These are phyloP conservation scores for Tragelaphus scriptus DNA, from an alignment of 2,113 vertebrate species.

Conservation along the genomic window DNA sequence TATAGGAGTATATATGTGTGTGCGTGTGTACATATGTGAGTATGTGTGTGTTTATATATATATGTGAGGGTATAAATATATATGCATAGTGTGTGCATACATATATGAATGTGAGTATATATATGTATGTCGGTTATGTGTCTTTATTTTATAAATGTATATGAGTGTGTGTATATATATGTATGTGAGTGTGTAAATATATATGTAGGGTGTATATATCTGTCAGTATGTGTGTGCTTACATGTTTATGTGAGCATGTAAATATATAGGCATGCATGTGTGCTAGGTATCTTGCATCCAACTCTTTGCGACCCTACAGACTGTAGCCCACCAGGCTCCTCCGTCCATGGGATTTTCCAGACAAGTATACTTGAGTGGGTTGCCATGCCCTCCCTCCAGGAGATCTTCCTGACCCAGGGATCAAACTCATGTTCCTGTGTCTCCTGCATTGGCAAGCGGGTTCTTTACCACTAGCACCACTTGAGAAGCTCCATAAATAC, in stretches of 20 bases:
- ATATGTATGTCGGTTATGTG: not conserved
- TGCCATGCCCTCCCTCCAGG: not conserved
- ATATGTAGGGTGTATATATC: not conserved
- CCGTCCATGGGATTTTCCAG: not conserved
- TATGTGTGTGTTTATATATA: not conserved
- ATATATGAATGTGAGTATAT: not conserved
- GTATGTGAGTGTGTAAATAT: not conserved
- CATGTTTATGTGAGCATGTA: not conserved
- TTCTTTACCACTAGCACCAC: not conserved
- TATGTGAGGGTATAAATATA: not conserved
- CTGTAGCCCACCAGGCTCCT: not conserved
- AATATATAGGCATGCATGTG: not conserved
- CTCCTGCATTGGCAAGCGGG: accelerated
- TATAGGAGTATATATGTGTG: not conserved
- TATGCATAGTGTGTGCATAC: not conserved
- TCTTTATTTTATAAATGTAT: not conserved
- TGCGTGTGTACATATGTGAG: too few relatives aligned
- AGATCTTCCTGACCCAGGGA: not conserved
- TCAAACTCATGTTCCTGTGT: not conserved
- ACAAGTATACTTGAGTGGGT: not conserved
- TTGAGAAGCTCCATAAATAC: not conserved
- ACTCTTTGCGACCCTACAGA: not conserved
- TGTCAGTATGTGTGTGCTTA: not conserved
- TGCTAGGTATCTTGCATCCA: not conserved
- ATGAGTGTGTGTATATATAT: not conserved